Evolutionary conservation across 2,888 invertebrate species (phyloP), one percentile per base, ranked within the genome.

Genomic region (Papilio protenor): DNA sequence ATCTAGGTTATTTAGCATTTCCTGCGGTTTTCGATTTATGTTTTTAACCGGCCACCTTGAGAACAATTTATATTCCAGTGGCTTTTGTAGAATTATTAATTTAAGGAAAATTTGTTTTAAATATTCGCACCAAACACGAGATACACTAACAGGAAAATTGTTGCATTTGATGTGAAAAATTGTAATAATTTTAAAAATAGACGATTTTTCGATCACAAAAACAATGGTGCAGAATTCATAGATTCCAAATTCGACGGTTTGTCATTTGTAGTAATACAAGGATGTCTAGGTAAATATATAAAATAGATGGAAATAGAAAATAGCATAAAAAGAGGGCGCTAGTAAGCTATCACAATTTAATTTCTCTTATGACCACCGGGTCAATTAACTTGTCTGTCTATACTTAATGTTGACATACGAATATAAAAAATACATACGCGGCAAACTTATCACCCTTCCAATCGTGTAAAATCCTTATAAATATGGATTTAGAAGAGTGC

Each of bases 1-100:
- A n/a, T 11, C 11, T 16, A 33, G 27, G 21, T 49, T 21, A 14
- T 70, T 64, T 55, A 52, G 16, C 2, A 49, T 74, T 49, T 64
- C n/a, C 23, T 49, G 33, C 49, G 18, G 40, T 40, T 40, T 73
- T 40, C 11, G 2, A 21, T 21, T 40, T 40, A 57, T 57, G 11
- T 12, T 18, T 27, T 18, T 16, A 23, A 12, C 16, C 11, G 27
- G 8, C 52, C 52, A 18, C 52, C 52, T 27, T 27, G 52, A 52
- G 18, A 52, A 71, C 49, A 14, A 52, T 71, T 71, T 71, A 71
- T 71, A 27, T 52, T 10, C 23, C 14, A 8, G 18, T 27, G 16
- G 27, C 71, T 71, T 71, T 71, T 71, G 52, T 52, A 52, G 71
- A 71, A 71, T 71, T 49, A 52, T 27, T 52, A 52, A 71, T 49